Percentiles rank a stretch among this genome's conserved stretches.
phyloP scores from a whole-genome alignment of 2,888 invertebrate genomes.

The Neoaliturus tenellus region DNA sequence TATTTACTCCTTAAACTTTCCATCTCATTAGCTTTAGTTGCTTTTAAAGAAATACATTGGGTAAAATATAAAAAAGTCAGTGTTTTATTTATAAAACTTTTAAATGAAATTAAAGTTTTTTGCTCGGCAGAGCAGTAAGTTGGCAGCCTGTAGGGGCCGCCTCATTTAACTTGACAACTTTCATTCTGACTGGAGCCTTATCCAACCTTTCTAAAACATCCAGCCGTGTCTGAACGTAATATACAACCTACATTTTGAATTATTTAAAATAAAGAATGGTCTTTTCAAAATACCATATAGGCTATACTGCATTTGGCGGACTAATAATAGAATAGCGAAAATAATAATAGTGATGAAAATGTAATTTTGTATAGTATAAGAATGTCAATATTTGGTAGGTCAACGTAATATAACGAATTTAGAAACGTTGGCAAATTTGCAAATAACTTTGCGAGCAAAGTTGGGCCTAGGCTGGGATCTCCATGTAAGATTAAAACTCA shows the following conservation, averaged over 20 bases:
- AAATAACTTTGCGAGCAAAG: background rate
- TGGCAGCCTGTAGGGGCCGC: background rate
- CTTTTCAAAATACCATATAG: no score
- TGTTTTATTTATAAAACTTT: constrained; percentile 17
- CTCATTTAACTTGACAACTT: constrained; percentile 34
- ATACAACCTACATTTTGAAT: no score
- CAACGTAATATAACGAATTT: no score
- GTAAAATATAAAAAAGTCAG: background rate
- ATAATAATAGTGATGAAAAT: no score
- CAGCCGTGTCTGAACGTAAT: background rate
- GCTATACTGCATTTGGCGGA: no score
- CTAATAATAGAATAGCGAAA: no score
- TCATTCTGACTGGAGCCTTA: background rate
- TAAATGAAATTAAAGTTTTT: constrained; percentile 20
- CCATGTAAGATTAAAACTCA: constrained; percentile 23
- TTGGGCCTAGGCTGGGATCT: background rate
- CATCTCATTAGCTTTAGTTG: no score
- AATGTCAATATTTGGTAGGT: no score
- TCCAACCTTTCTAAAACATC: constrained; percentile 8
- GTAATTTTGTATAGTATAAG: no score
- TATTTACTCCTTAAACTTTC: no score
- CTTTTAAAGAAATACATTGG: background rate
- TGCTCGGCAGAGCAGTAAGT: constrained; percentile 8
- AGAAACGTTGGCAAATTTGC: background rate
- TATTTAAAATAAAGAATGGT: no score